These are phyloP conservation scores for Rhinichthys osculus DNA, from an alignment of 2,797 vertebrate species.

Conservation along the genomic window DNA sequence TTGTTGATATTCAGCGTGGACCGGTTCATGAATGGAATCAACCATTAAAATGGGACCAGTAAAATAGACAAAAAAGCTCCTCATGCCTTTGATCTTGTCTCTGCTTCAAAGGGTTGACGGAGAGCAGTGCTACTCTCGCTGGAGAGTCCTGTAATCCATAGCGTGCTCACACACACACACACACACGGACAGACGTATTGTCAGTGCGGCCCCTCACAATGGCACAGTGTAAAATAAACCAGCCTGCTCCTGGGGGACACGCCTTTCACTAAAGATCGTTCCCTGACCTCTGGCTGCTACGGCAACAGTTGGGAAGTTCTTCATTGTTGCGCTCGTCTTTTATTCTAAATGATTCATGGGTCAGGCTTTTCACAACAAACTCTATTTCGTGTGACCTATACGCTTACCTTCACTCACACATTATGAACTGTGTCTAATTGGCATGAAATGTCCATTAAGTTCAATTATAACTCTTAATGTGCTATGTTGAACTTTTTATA, in stretches of 20 bases:
- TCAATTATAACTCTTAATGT: background rate
- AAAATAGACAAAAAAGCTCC: conserved; percentile 77
- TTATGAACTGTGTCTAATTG: conserved; percentile 2
- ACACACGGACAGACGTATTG: conserved; percentile 25
- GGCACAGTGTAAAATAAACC: conserved; percentile 65
- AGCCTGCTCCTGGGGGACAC: conserved; percentile 31
- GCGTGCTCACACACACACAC: conserved; percentile 50
- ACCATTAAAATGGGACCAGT: conserved; percentile 73
- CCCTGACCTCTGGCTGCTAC: conserved; percentile 51
- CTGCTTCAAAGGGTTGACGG: conserved; percentile 19
- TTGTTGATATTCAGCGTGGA: conserved; percentile 41
- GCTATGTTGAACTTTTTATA: conserved; percentile 1
- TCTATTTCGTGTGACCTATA: background rate
- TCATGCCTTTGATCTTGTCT: conserved; percentile 44
- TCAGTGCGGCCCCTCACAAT: conserved; percentile 78
- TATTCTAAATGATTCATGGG: conserved; percentile 40
- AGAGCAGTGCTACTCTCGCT: conserved; percentile 26
- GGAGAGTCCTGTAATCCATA: conserved; percentile 36
- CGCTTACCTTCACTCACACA: conserved; percentile 1
- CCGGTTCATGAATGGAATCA: conserved; percentile 73
- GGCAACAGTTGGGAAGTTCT: conserved; percentile 44
- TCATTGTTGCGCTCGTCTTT: conserved; percentile 18
- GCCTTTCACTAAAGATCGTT: conserved; percentile 41
- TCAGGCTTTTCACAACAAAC: conserved; percentile 1
- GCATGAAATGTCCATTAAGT: conserved; percentile 20